These are phyloP conservation scores for Cydia amplana DNA, from an alignment of 1,140 invertebrate species.

Conservation along the genomic window DNA sequence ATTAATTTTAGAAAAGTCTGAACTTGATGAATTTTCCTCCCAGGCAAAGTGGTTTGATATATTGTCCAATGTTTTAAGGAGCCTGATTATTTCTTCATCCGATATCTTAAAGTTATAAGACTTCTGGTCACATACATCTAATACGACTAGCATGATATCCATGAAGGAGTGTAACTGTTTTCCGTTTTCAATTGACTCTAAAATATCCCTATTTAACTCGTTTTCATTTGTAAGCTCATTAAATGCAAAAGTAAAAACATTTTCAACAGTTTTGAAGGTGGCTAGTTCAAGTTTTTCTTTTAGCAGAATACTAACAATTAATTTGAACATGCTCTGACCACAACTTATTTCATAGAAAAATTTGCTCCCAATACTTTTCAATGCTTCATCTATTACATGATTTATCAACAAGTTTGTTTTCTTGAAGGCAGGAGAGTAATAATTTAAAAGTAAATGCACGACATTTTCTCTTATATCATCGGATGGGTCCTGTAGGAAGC, in stretches of 20 bases:
- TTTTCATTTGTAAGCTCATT: slow-evolving; percentile 51
- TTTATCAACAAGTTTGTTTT: slow-evolving; percentile 39
- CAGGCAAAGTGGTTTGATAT: slow-evolving; percentile 63
- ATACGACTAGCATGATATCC: slow-evolving; percentile 52
- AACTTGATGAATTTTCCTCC: slow-evolving; percentile 56
- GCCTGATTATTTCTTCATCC: slow-evolving; percentile 42
- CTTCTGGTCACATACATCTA: slow-evolving; percentile 51
- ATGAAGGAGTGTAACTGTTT: slow-evolving; percentile 69
- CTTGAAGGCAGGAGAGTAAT: slow-evolving; percentile 49
- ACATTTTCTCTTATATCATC: slow-evolving; percentile 64
- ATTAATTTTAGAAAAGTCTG: slow-evolving; percentile 81
- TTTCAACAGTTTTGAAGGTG: slow-evolving; percentile 52
- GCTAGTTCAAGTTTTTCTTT: slow-evolving; percentile 39
- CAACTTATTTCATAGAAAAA: slow-evolving; percentile 69
- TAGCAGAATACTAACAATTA: slow-evolving; percentile 54
- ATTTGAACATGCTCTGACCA: slow-evolving; percentile 63
- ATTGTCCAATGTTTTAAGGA: slow-evolving; percentile 57
- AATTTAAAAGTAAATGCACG: slow-evolving; percentile 50
- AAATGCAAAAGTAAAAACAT: slow-evolving; percentile 60
- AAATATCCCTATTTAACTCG: slow-evolving; percentile 49
- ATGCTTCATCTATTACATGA: slow-evolving; percentile 52
- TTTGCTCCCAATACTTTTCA: slow-evolving; percentile 55
- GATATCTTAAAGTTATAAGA: slow-evolving; percentile 47
- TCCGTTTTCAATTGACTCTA: slow-evolving; percentile 65
- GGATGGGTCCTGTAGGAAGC: slow-evolving; percentile 59